Base-by-base conservation (phyloP, 2,888 invertebrate genomes). In the Ophonus ardosiacus region DNA sequence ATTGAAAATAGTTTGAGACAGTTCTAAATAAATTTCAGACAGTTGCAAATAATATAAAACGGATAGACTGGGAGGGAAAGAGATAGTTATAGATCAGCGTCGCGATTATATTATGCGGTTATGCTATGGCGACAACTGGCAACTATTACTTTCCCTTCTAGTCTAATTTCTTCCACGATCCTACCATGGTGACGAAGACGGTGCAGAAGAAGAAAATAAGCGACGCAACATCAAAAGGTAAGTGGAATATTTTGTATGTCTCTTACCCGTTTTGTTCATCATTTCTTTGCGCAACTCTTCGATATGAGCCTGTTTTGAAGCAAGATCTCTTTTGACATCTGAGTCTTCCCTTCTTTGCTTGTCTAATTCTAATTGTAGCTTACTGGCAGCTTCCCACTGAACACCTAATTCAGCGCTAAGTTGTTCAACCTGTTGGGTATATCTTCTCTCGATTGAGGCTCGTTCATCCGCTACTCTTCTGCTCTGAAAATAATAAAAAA, bases 271-370 rank as follows among this genome's bases (percentile, higher is more conserved):
- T 92, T 96, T 97, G 86, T 93, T 94, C 87, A 96, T 95, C 86
- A 96, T 92, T 88, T 97, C 97, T 92, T 95, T 95, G 89, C 96
- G 95, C 2, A 97, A 90, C 87, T 97, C 96, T 51, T 97, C 97
- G 76, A 97, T 94, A 84, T 95, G 94, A 0, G 95, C 93, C 87
- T 94, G 95, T 88, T 96, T 96, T 91, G 96, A 96, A 0, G 95
- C 93, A 15, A 96, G 89, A 87, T 97, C 97, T n/a, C 97, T 92
- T 87, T 96, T 94, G 63, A 96, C 89, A 87, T 97, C 97, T 1
- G 93, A 92, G 88, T 96, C 96, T 87, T 96, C 94, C 8, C 97
- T 93, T 85, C 95, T 94, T 88, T 96, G 96, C 38, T 96, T 95
- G 86, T 97, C 97, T 86, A 96, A 88, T 85, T 97, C 97, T 89